Base-by-base conservation (phyloP, 1,140 invertebrate species). In the Ooceraea biroi region DNA sequence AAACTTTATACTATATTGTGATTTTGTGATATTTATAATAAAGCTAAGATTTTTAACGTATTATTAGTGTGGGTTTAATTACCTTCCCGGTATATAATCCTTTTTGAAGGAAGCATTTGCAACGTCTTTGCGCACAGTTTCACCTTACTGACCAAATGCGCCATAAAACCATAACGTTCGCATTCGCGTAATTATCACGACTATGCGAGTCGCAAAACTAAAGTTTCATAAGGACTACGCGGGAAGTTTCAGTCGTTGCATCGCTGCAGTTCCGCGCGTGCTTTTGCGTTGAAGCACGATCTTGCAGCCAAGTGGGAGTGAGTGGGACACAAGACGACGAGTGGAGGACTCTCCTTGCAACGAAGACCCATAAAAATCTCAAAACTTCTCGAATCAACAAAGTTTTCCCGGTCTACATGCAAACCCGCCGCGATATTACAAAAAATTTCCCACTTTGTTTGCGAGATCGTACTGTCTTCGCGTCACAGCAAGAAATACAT, bases 291-390 rank as follows among this genome's bases (percentile, higher is more conserved):
- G 63, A 48, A 27, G 48, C 50, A 60, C 25, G 25, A 4, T 30
- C 36, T 48, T 7, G 55, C n/a, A 83, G 14, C 4, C 36, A 63
- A 12, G 58, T 30, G 55, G 52, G 36, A 12, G 27, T 22, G 41
- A 36, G 19, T 17, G 0, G 41, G 30, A 22, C 22, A 14, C 22
- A 36, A 25, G 46, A 66, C 11, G 63, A 48, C 19, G 25, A 73
- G 50, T 58, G 27, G 68, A 80, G 36, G 46, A 50, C 78, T 87
- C 61, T 85, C 19, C 65, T 77, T 44, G 27, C 61, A 27, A 85
- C 57, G 36, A 72, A 63, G 58, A 36, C 30, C 58, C 86, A 86
- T 90, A 90, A 90, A 89, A 89, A 86, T 89, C 88, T 88, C 41
- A 46, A 74, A 89, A 89, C 72, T 90, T 87, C 80, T 46, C 71